Percentiles rank a stretch among this genome's conserved stretches.
Evolutionary conservation across 2,888 invertebrate species (phyloP).

Genomic region (Pyrrhosoma nymphula): DNA sequence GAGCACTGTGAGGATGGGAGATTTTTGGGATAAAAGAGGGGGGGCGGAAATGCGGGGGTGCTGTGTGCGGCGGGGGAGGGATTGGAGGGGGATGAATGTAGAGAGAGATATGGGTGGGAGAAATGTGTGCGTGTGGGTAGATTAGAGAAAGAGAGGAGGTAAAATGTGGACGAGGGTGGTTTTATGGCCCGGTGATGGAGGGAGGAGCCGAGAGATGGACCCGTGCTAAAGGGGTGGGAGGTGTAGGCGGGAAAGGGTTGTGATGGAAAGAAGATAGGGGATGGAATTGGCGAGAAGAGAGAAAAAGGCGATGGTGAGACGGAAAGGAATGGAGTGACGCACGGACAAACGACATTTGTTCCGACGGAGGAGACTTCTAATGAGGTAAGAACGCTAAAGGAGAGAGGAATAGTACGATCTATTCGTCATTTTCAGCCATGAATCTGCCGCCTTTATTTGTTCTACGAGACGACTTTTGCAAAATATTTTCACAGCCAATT

Average conservation of each 20-base stretch:
- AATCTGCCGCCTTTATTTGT: background rate
- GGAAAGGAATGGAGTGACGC: background rate
- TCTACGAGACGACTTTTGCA: background rate
- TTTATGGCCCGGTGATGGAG: slow-evolving; percentile 9
- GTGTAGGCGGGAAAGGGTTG: background rate
- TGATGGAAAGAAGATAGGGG: slow-evolving; percentile 18
- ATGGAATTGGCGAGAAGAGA: background rate
- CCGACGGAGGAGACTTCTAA: background rate
- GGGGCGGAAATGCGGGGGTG: background rate
- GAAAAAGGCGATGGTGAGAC: background rate
- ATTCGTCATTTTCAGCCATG: no score
- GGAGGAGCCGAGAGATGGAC: background rate
- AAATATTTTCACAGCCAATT: background rate
- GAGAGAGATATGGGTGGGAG: background rate
- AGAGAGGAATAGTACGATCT: background rate
- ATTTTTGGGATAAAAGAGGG: background rate
- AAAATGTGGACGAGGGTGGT: slow-evolving; percentile 35
- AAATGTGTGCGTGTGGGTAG: slow-evolving; percentile 1
- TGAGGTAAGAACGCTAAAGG: background rate
- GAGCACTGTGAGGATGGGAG: slow-evolving; percentile 3
- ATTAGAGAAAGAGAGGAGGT: slow-evolving; percentile 32
- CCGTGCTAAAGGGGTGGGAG: background rate
- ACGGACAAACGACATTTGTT: background rate
- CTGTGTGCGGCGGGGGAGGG: background rate
- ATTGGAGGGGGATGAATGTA: background rate